Percentiles rank a stretch among this genome's conserved stretches.
Evolutionary conservation across 2,113 vertebrate species (phyloP).

Genomic region (Cervus canadensis): DNA sequence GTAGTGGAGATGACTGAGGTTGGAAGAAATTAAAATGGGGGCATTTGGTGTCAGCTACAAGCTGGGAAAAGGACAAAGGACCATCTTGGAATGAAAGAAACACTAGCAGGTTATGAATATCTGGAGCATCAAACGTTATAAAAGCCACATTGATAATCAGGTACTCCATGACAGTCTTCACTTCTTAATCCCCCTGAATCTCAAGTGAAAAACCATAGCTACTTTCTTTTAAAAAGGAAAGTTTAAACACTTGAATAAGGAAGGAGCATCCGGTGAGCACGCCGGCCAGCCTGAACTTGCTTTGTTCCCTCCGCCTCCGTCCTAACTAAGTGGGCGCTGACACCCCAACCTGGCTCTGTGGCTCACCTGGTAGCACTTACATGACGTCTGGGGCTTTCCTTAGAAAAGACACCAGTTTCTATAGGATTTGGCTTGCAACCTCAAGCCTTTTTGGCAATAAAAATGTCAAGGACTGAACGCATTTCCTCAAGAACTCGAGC

Average conservation of each 20-base stretch:
- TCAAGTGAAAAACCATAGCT: background rate
- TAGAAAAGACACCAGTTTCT: background rate
- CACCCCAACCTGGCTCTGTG: rapidly evolving
- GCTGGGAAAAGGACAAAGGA: background rate
- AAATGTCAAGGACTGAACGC: background rate
- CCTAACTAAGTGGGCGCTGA: background rate
- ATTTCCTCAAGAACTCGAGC: background rate
- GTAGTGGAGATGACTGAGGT: background rate
- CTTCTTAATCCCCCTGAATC: background rate
- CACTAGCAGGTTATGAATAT: too few species aligned
- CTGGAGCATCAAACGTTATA: background rate
- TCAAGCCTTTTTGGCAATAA: background rate
- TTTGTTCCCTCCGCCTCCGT: rapidly evolving
- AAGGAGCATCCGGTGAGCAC: background rate
- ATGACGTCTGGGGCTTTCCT: background rate
- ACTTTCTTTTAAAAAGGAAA: background rate
- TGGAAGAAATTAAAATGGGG: background rate
- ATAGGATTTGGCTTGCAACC: background rate
- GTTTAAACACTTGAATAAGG: background rate
- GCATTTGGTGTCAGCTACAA: background rate
- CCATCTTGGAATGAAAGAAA: too few species aligned
- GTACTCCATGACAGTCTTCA: background rate
- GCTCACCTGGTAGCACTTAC: background rate
- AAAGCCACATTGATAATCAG: background rate
- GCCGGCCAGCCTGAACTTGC: background rate